phyloP scores from a whole-genome alignment of 2,797 vertebrate genomes.

The Nothura maculosa region DNA sequence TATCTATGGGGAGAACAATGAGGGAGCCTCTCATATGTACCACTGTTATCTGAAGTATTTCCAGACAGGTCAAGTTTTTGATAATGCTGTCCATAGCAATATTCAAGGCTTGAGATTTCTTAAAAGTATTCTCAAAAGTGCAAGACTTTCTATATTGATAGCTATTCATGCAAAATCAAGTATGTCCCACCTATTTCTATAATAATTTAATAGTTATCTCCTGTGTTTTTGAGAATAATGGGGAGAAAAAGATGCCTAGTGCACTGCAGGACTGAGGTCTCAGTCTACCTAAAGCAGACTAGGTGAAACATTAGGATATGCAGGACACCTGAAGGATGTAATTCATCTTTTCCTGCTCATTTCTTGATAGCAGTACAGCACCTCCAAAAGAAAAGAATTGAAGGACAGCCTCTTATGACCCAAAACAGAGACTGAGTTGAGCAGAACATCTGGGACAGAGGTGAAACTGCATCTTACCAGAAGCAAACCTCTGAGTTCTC shows the following conservation, averaged over 20 bases:
- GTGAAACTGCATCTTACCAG: constrained; percentile 84
- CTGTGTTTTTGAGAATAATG: neutral
- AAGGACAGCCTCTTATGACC: neutral
- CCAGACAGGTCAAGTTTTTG: neutral
- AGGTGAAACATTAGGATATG: neutral
- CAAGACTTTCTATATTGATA: neutral
- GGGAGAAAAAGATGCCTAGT: neutral
- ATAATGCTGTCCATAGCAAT: neutral
- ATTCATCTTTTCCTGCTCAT: neutral
- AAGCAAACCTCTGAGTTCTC: constrained; percentile 87
- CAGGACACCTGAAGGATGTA: neutral
- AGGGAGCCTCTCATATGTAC: neutral
- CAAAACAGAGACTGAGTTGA: neutral
- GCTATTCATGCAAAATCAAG: neutral
- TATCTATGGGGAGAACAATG: neutral
- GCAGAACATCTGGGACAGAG: neutral
- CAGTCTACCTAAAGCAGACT: neutral
- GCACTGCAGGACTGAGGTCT: neutral
- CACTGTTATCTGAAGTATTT: neutral
- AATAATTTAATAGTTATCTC: neutral
- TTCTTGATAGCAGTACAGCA: neutral
- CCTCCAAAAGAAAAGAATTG: neutral
- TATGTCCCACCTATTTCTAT: neutral
- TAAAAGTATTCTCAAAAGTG: neutral
- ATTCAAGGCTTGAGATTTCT: neutral